Evolutionary conservation across 2,797 vertebrate genomes (phyloP), one percentile per base, ranked within the genome.

Genomic region (Megaceryle alcyon): DNA sequence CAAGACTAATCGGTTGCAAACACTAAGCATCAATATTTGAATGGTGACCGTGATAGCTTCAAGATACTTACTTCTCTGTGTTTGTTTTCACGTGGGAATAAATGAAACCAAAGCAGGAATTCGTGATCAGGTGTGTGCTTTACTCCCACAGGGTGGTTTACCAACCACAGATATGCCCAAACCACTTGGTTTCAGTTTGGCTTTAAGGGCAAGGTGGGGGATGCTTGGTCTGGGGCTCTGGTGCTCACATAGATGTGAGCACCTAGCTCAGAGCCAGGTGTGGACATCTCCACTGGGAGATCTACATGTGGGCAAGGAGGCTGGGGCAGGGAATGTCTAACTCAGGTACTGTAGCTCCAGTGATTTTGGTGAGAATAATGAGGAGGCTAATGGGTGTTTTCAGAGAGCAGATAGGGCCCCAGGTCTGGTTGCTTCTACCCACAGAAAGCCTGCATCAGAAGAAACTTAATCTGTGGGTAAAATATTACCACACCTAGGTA

Each of bases 21-120:
- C 88, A 92, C 72, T 95, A 90, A 96, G 76, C 79, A 96, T 96
- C 95, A 95, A 43, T 75, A 72, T 96, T 90, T 83, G 81, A 95
- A 95, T 80, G 51, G 78, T 75, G 86, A 85, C 82, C 0, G 2
- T 35, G 78, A 94, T 25, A 93, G 72, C 86, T 86, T 95, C 39
- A 75, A 96, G 88, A 88, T 60, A 94, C 90, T 86, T 82, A 73
- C 41, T 84, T 77, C 65, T 90, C 71, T 39, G 5, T 78, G 72
- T 79, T 95, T 87, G 63, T 71, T 96, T 96, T 94, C 57, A 75
- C 84, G 90, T 75, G 78, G 84, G 64, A 94, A 94, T 83, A 90
- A 82, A 71, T 28, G 53, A 94, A 96, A 92, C 49, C 48, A 91
- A 94, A 89, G 85, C 83, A 91, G 59, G 46, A 94, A 82, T 94